A percentile compares a stretch with the other conserved stretches of the same genome.
These are phyloP conservation scores for Ruditapes philippinarum DNA, from an alignment of 1,140 invertebrate species.

Conservation along the genomic window DNA sequence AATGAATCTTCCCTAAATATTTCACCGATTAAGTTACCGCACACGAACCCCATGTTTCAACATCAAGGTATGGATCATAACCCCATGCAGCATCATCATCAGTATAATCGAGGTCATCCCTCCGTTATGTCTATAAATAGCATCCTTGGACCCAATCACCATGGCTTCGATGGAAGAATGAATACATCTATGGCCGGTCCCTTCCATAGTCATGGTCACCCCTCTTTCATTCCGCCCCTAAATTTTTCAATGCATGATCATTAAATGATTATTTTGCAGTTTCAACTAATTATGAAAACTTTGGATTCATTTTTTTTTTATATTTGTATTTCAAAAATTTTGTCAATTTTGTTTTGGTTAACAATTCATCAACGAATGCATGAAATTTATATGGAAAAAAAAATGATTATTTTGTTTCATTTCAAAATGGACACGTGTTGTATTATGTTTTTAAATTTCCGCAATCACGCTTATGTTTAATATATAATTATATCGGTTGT, in stretches of 20 bases:
- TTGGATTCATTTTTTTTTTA: too few species aligned
- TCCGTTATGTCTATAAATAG: conserved; percentile 85
- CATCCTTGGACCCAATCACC: conserved; percentile 85
- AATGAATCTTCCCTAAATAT: conserved; percentile 82
- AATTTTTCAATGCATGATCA: conserved; percentile 86
- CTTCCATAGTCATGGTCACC: conserved; percentile 83
- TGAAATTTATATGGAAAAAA: too few species aligned
- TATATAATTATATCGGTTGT: too few species aligned
- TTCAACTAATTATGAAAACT: neutral
- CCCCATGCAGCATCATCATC: conserved; percentile 84
- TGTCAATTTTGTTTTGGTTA: too few species aligned
- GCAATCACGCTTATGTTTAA: too few species aligned
- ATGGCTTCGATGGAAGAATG: conserved; percentile 84
- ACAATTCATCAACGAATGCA: too few species aligned
- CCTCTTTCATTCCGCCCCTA: conserved; percentile 85
- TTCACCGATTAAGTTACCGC: conserved; percentile 86
- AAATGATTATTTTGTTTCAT: too few species aligned
- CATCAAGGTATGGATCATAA: conserved; percentile 84
- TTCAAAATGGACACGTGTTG: too few species aligned
- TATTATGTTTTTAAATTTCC: too few species aligned
- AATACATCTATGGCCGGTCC: conserved; percentile 83
- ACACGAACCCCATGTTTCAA: conserved; percentile 83
- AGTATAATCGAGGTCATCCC: conserved; percentile 84
- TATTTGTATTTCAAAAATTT: too few species aligned
- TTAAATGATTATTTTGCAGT: conserved; percentile 5